Evolutionary conservation across 2,888 invertebrate species (phyloP), one percentile per base, ranked within the genome.

Genomic region (Calameuta idolon): DNA sequence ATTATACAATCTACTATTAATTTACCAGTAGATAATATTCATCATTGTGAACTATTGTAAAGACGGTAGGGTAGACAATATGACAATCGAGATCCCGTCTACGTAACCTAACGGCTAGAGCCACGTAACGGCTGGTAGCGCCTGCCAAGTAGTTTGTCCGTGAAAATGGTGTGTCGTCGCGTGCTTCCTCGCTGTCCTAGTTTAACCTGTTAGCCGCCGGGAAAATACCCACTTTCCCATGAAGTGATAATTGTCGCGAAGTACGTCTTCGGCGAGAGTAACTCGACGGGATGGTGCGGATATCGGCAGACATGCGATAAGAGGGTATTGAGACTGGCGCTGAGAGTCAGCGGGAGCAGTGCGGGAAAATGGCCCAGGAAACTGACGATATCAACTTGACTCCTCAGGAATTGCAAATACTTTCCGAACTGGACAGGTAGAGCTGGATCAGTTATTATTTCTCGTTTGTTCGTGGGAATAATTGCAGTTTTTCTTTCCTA

Each of bases 401-500:
- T 91, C 95, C 96, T 84, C 96, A 96, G 91, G 97, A 97, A 92
- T 93, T 97, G 87, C 96, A 96, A 93, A 94, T 96, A 91, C 94
- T 97, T 87, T 96, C 97, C 79, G 97, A 97, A 91, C 94, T 97
- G 92, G 97, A 97, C 93, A 97, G 97, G 97, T 96, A 93, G 87
- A 77, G 77, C 69, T 76, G 75, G 75, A 76, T 81, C 11, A 23
- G 23, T 23, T 23, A 23, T 73, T 71, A n/a, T 69, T 34, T 31
- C 5, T 11, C 11, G 4, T 69, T 30, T 31, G 5, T 12, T 12
- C 23, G 23, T 74, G 11, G 5, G 12, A 74, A 34, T 71, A 71
- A 31, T 34, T 33, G 5, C 31, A 9, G 71, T 71, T 34, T 12
- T 12, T 23, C 0, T 71, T 34, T 12, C 12, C 12, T 31, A 11